phyloP scores from a whole-genome alignment of 2,113 vertebrate species.

The Coptodon rendalli region DNA sequence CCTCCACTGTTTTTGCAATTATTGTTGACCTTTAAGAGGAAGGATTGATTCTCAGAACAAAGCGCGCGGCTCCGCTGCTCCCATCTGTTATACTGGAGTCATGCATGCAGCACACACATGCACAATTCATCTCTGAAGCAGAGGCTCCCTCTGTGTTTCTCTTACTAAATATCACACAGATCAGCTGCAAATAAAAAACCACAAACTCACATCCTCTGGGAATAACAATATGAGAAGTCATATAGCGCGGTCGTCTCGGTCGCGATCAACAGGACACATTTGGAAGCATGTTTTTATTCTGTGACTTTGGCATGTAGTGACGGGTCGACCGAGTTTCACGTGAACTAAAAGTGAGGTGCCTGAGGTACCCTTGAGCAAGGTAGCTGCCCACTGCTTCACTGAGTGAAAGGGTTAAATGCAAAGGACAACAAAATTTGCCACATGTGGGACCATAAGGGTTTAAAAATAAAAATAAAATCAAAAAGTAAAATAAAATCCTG shows the following conservation, averaged over 20 bases:
- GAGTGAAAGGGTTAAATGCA: neutral
- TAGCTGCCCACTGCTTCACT: neutral
- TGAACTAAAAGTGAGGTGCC: fast-evolving
- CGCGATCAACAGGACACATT: neutral
- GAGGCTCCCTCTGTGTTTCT: neutral
- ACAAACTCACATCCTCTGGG: neutral
- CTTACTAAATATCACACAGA: neutral
- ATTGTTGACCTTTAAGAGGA: constrained; percentile 45
- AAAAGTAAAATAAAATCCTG: neutral
- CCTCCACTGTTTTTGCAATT: constrained; percentile 26
- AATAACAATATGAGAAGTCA: fast-evolving
- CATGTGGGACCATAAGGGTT: neutral
- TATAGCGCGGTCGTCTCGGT: fast-evolving
- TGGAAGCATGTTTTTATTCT: neutral
- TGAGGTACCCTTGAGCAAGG: neutral
- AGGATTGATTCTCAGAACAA: neutral
- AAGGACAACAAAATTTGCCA: fast-evolving
- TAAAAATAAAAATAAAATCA: neutral
- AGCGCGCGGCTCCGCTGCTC: neutral
- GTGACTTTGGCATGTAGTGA: fast-evolving
- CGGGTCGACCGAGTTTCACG: fast-evolving
- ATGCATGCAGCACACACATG: neutral
- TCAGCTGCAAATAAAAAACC: neutral
- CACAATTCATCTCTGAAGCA: neutral
- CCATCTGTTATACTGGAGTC: neutral